Conservation (phyloP, 2,888 invertebrate species). For the Merodon equestris region DNA sequence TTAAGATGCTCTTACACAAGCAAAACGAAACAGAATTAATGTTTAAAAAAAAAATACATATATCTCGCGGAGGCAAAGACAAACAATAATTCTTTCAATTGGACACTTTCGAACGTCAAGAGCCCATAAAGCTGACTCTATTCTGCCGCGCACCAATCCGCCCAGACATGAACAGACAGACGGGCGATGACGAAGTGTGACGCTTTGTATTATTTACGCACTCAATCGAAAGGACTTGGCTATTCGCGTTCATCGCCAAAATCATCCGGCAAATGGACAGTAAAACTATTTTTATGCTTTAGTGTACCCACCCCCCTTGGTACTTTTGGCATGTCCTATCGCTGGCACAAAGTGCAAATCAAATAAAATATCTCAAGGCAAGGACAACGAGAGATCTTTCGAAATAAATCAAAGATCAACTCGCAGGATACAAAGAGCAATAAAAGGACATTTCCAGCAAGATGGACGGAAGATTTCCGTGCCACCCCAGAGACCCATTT, state of each 20-base stretch:
- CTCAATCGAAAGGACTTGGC: slow-evolving; percentile 48
- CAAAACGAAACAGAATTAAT: too few species aligned
- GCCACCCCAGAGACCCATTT: slow-evolving; percentile 33
- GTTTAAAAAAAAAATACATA: slow-evolving; percentile 19
- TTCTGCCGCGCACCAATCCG: neutral
- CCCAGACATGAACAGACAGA: too few species aligned
- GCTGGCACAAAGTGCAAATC: neutral
- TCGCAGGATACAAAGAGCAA: slow-evolving; percentile 51
- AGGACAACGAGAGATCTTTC: slow-evolving; percentile 31
- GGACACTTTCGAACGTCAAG: slow-evolving; percentile 52
- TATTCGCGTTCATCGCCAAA: slow-evolving; percentile 30
- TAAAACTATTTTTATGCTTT: slow-evolving; percentile 30
- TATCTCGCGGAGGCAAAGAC: slow-evolving; percentile 50
- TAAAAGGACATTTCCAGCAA: slow-evolving; percentile 50
- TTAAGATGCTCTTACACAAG: too few species aligned
- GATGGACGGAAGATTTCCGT: slow-evolving; percentile 25
- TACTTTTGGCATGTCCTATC: slow-evolving; percentile 26
- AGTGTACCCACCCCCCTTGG: neutral
- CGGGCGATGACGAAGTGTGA: slow-evolving; percentile 47
- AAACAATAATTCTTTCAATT: slow-evolving; percentile 66
- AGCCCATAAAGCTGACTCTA: slow-evolving; percentile 45
- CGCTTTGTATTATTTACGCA: slow-evolving; percentile 53
- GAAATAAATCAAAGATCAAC: slow-evolving; percentile 13
- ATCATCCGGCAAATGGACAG: slow-evolving; percentile 16
- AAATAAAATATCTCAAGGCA: slow-evolving; percentile 7